Evolutionary conservation across 1,140 invertebrate species (phyloP), one percentile per base, ranked within the genome.

Genomic region (Macrobrachium rosenbergii): DNA sequence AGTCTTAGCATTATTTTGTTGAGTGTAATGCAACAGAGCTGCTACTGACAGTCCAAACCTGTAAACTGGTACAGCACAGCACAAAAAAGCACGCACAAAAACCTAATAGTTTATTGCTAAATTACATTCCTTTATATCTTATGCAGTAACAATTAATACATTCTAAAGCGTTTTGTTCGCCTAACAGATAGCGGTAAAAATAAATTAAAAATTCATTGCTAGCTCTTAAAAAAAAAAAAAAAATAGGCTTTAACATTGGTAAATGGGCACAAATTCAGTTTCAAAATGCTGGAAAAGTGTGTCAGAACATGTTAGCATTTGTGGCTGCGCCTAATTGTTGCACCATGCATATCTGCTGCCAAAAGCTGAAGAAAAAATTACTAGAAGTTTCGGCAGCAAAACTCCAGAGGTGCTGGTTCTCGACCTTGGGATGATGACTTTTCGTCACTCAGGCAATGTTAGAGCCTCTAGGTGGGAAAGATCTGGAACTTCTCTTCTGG

Each of bases 401-500:
- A 37, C 28, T 37, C 28, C 28, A 37, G 72, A 58, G 8, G 59
- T 80, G 14, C 21, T 59, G 12, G 64, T 52, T 45, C 62, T 79
- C 45, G 77, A 28, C 45, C 60, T 60, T 43, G 76, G n/a, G 37
- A 45, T 21, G 72, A 14, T 8, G 59, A 23, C 14, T 63, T 52
- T 63, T 58, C 59, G 62, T 72, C 45, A 84, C 37, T 84, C 23
- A 69, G 52, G 81, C 64, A 80, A 21, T 14, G 60, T 23, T 58
- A 89, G 17, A 14, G 75, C 84, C 78, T 81, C 60, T 60, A 76
- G 23, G 59, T 88, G 75, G n/a, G 82, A 85, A 17, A 85, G 58
- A 60, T 88, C 87, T 17, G 80, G 82, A n/a, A 88, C 87, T 21
- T 82, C 82, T 78, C 79, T 83, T 59, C 87, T 77, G 12, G 87